Evolutionary conservation across 2,888 invertebrate species (phyloP).

Genomic region (Stenchaetothrips biformis): DNA sequence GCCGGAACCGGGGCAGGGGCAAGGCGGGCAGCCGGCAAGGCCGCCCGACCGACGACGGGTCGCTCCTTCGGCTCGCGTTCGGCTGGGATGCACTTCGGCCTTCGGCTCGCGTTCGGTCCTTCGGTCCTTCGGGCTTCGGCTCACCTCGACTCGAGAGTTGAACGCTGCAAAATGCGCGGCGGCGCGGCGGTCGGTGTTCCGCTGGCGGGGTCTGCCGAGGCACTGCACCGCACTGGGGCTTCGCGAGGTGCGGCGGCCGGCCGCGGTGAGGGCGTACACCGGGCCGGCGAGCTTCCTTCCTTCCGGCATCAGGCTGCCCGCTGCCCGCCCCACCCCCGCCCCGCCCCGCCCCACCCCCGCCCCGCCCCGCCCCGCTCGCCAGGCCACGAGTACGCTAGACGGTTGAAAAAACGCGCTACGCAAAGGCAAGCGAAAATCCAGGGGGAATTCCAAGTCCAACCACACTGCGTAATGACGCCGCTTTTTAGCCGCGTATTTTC

Average conservation of each 20-base stretch:
- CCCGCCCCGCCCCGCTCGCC: too few relatives aligned
- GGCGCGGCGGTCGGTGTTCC: background rate
- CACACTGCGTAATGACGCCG: too few relatives aligned
- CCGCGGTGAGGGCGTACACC: background rate
- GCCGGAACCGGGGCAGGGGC: background rate
- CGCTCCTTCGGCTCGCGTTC: background rate
- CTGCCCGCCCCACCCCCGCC: background rate
- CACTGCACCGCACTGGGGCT: background rate
- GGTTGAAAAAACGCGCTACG: too few relatives aligned
- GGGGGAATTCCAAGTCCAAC: too few relatives aligned
- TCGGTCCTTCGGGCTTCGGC: background rate
- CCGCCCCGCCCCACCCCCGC: background rate
- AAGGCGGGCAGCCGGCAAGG: background rate
- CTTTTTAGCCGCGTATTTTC: too few relatives aligned
- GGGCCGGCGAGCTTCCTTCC: background rate
- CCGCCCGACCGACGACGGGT: background rate
- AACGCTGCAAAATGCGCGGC: background rate
- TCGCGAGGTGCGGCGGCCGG: background rate
- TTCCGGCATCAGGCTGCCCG: background rate
- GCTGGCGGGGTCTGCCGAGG: background rate
- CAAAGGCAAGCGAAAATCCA: too few relatives aligned
- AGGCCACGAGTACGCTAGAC: too few relatives aligned
- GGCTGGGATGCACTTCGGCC: background rate
- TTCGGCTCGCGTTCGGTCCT: background rate
- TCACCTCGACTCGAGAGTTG: background rate